A percentile compares a stretch with the other conserved stretches of the same genome.
Evolutionary conservation across 2,888 invertebrate genomes (phyloP).

Genomic region (Achlya flavicornis): DNA sequence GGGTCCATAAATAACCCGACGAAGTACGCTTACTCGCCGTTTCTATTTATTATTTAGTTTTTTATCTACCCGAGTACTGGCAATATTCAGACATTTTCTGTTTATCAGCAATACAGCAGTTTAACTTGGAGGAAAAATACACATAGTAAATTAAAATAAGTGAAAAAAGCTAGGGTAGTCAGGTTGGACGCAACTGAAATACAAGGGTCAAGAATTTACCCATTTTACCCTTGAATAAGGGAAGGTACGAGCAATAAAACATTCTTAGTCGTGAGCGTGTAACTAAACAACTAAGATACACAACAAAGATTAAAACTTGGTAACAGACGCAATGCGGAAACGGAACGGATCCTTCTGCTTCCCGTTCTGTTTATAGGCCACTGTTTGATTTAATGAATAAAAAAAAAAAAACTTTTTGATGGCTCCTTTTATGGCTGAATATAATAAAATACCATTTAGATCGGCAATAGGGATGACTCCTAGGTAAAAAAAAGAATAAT

Average conservation of each 20-base stretch:
- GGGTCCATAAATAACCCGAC: background rate
- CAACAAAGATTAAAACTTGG: constrained; percentile 22
- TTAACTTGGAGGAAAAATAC: background rate
- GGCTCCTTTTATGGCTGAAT: too few relatives aligned
- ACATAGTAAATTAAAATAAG: background rate
- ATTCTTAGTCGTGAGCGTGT: background rate
- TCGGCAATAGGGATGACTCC: too few relatives aligned
- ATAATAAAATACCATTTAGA: too few relatives aligned
- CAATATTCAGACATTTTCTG: too few relatives aligned
- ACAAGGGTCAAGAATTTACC: background rate
- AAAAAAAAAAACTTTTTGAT: background rate
- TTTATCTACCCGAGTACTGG: too few relatives aligned
- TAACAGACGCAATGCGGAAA: constrained; percentile 40
- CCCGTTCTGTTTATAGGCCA: background rate
- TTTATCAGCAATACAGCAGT: too few relatives aligned
- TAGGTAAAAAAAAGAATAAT: too few relatives aligned
- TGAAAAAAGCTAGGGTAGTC: too few relatives aligned
- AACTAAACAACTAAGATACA: constrained; percentile 13
- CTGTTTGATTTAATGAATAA: too few relatives aligned
- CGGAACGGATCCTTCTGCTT: constrained; percentile 14
- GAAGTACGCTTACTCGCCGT: background rate
- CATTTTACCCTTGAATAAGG: background rate
- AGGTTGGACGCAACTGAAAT: background rate
- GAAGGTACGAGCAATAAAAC: constrained; percentile 3
- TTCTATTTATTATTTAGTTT: too few relatives aligned